phyloP scores from a whole-genome alignment of 2,113 vertebrate species.

The Theropithecus gelada region DNA sequence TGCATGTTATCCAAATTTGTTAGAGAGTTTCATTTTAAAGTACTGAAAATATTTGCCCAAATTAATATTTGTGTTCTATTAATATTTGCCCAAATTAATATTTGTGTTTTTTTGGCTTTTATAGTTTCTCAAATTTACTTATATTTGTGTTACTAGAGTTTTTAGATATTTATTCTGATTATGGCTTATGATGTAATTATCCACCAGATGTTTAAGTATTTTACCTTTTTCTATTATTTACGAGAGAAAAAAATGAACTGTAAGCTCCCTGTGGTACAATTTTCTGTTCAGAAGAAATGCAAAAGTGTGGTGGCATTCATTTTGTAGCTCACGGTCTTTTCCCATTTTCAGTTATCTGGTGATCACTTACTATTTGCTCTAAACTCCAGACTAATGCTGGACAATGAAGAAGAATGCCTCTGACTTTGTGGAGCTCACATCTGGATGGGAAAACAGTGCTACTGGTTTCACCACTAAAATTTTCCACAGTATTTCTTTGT shows the following conservation, averaged over 20 bases:
- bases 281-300: not conserved
- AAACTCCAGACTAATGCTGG: not conserved
- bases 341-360: too few relatives aligned
- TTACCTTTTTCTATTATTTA: slow-evolving; percentile 28
- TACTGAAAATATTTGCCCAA: not conserved
- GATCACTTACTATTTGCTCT: not conserved
- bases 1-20: slow-evolving; percentile 1
- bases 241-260: not conserved
- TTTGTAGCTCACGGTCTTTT: not conserved
- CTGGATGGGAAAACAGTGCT: not conserved
- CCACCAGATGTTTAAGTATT: not conserved
- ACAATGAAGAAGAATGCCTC: not conserved
- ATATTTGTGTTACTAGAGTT: not conserved
- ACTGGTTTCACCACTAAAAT: not conserved
- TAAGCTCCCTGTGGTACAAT: not conserved
- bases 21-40: slow-evolving; percentile 30
- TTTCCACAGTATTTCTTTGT: not conserved
- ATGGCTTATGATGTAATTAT: slow-evolving; percentile 52
- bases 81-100: slow-evolving; percentile 36
- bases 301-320: not conserved
- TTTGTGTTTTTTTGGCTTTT: not conserved
- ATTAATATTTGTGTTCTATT: not conserved
- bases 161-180: slow-evolving; percentile 53
- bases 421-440: not conserved
- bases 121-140: slow-evolving; percentile 17